phyloP scores from a whole-genome alignment of 2,888 invertebrate genomes.

The Enchytraeus crypticus region DNA sequence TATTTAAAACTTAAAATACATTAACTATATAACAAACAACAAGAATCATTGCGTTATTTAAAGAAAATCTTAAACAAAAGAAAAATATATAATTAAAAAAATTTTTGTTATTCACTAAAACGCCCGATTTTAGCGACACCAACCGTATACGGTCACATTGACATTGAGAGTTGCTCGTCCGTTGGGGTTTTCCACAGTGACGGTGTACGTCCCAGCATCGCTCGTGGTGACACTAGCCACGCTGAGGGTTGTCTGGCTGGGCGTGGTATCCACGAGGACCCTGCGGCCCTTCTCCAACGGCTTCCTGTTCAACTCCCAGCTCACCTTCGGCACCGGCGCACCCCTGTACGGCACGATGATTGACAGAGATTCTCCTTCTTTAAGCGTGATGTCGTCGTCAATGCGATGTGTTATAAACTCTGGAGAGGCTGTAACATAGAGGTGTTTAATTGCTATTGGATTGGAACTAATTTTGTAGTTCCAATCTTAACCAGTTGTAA shows the following conservation, averaged over 20 bases:
- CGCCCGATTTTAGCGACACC: too few species aligned
- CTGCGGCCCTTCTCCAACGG: constrained; percentile 17
- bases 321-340: constrained; percentile 26
- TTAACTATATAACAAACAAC: too few species aligned
- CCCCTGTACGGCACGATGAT: constrained; percentile 31
- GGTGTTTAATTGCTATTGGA: too few species aligned
- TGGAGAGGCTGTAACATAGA: constrained; percentile 26
- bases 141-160: constrained; percentile 24
- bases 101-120: too few species aligned
- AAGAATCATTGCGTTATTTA: too few species aligned
- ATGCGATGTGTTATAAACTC: constrained; percentile 19
- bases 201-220: constrained; percentile 43
- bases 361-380: constrained; percentile 41
- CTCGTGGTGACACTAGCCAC: constrained; percentile 58
- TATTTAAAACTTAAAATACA: too few species aligned
- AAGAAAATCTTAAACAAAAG: too few species aligned
- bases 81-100: too few species aligned
- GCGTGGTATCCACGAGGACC: constrained; percentile 24
- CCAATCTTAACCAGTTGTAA: too few species aligned
- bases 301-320: constrained; percentile 25
- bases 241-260: constrained; percentile 28
- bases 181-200: constrained; percentile 27
- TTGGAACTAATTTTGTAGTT: too few species aligned
- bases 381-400: constrained; percentile 23
- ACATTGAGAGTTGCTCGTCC: constrained; percentile 24